phyloP scores from a whole-genome alignment of 2,888 invertebrate genomes.

The Beris chalybata region DNA sequence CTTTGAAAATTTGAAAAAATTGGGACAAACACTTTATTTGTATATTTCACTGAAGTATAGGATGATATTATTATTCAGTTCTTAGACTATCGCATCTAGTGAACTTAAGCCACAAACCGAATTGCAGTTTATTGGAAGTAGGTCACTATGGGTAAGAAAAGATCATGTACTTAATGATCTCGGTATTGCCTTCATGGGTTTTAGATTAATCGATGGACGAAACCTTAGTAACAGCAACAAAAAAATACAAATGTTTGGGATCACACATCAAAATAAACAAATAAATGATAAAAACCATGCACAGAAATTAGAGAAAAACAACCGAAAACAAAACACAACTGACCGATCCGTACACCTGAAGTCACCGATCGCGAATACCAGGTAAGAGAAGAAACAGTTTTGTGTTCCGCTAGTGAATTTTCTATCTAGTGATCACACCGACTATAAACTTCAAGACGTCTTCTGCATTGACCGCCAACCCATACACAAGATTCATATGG shows the following conservation, averaged over 20 bases:
- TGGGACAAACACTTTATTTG: too few species aligned
- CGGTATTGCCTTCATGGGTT: background rate
- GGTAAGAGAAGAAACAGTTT: conserved; percentile 34
- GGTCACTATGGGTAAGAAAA: background rate
- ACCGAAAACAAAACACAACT: conserved; percentile 22
- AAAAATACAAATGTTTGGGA: too few species aligned
- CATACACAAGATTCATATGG: background rate
- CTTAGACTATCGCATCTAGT: too few species aligned
- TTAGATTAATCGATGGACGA: background rate
- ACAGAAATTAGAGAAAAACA: conserved; percentile 1
- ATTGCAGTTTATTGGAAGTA: too few species aligned
- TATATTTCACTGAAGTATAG: too few species aligned
- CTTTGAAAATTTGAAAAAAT: too few species aligned
- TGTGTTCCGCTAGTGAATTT: conserved; percentile 36
- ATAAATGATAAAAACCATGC: background rate
- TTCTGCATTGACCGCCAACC: conserved; percentile 22
- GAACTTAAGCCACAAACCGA: too few species aligned
- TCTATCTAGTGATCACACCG: conserved; percentile 22
- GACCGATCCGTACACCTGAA: conserved; percentile 54
- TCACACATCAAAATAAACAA: background rate
- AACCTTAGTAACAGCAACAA: too few species aligned
- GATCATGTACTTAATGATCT: background rate
- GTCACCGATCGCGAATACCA: conserved; percentile 53
- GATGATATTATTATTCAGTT: too few species aligned
- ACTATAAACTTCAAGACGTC: conserved; percentile 4